A percentile compares a stretch with the other conserved stretches of the same genome.
Evolutionary conservation across 2,797 vertebrate genomes (phyloP).

Genomic region (Notolepis coatsorum): DNA sequence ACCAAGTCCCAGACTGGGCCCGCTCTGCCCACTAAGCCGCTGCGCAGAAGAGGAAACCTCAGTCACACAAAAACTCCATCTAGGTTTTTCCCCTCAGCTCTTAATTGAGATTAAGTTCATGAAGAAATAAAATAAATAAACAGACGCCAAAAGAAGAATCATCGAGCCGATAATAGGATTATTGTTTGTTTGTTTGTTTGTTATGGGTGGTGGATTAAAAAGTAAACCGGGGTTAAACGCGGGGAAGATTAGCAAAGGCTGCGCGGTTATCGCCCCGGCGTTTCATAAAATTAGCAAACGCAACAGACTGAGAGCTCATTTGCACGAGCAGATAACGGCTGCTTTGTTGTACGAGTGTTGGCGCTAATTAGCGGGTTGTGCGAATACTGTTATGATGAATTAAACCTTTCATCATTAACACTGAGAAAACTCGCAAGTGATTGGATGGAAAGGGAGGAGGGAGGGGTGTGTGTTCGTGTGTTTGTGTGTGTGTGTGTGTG

Average conservation of each 20-base stretch:
- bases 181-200: conserved; percentile 84
- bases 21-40: no score
- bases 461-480: no score
- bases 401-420: conserved; percentile 85
- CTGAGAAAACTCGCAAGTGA: conserved; percentile 79
- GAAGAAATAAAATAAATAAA: conserved; percentile 47
- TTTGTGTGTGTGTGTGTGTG: no score
- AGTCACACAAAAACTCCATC: conserved; percentile 49
- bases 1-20: no score
- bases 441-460: conserved; percentile 64
- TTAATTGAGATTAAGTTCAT: conserved; percentile 77
- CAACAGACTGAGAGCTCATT: conserved; percentile 83
- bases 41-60: conserved; percentile 28
- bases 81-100: conserved; percentile 48
- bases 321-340: conserved; percentile 81
- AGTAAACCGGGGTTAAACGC: conserved; percentile 81
- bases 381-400: conserved; percentile 84
- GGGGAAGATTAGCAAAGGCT: conserved; percentile 77
- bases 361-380: conserved; percentile 83
- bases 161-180: conserved; percentile 81
- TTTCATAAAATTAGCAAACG: conserved; percentile 81
- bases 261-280: conserved; percentile 77
- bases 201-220: conserved; percentile 81
- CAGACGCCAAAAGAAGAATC: conserved; percentile 66
- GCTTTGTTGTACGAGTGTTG: conserved; percentile 84